Conservation (phyloP, 2,113 vertebrate genomes). For the Myodes glareolus region DNA sequence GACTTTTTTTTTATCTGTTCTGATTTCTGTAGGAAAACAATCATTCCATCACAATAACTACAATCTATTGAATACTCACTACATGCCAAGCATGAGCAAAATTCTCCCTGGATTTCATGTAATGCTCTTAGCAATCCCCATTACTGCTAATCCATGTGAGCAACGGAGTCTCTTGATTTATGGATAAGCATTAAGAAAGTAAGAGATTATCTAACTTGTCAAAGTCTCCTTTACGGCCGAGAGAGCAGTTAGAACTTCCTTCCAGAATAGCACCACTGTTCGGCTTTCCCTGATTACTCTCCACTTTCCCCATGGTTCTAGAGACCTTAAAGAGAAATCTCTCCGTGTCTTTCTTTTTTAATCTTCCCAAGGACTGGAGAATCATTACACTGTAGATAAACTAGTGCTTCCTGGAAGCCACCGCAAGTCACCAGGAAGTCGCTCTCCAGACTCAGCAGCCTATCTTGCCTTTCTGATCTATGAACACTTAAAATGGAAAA, state of each 20-base stretch:
- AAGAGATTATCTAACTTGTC: background rate
- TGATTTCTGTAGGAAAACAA: background rate
- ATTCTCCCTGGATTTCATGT: constrained; percentile 4
- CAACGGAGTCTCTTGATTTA: background rate
- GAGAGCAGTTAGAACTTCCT: background rate
- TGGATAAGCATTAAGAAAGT: background rate
- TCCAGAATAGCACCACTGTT: background rate
- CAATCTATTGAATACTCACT: background rate
- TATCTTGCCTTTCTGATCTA: background rate
- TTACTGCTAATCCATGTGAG: background rate
- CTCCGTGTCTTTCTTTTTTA: too few relatives aligned
- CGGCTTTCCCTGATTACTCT: background rate
- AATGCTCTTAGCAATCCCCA: background rate
- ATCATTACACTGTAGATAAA: background rate
- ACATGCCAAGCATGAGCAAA: background rate
- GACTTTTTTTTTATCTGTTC: background rate
- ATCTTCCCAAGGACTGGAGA: background rate
- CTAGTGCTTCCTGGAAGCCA: background rate
- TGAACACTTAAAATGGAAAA: background rate
- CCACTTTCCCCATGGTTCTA: background rate
- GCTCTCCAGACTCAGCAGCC: background rate
- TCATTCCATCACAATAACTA: background rate
- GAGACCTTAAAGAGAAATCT: background rate
- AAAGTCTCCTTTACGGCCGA: background rate
- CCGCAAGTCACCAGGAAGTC: background rate